These are phyloP conservation scores for Lithosia quadra DNA, from an alignment of 2,888 invertebrate genomes.

Conservation along the genomic window DNA sequence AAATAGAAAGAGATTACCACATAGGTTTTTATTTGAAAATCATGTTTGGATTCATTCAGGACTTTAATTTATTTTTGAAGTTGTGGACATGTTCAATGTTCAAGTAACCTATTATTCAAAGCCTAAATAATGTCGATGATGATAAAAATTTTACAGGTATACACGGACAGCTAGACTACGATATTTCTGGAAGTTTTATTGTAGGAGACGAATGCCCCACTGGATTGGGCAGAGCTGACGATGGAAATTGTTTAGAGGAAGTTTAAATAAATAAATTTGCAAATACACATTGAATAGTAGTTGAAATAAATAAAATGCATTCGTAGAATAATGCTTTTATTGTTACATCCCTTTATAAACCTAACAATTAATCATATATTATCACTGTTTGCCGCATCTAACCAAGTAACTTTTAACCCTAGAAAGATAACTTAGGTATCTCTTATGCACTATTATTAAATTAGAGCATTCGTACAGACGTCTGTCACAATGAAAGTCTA, in stretches of 20 bases:
- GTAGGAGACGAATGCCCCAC: not conserved
- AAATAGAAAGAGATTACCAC: too few relatives aligned
- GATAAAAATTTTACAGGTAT: not conserved
- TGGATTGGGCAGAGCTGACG: not conserved
- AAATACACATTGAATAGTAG: too few relatives aligned
- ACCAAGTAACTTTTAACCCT: constrained; percentile 4
- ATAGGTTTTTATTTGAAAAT: too few relatives aligned
- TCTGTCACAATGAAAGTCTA: constrained; percentile 1
- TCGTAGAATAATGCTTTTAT: not conserved
- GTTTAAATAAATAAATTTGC: not conserved
- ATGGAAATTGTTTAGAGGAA: not conserved
- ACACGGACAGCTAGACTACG: not conserved
- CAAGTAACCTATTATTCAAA: too few relatives aligned
- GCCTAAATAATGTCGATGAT: not conserved
- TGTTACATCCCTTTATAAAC: not conserved
- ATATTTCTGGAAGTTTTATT: not conserved
- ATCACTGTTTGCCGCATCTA: not conserved
- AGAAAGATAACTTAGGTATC: not conserved
- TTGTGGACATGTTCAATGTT: too few relatives aligned
- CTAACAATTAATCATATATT: not conserved
- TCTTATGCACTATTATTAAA: not conserved
- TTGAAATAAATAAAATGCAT: not conserved
- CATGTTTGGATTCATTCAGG: too few relatives aligned
- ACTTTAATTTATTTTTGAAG: too few relatives aligned
- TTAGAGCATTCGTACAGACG: not conserved